Evolutionary conservation across 1,140 invertebrate genomes (phyloP), one percentile per base, ranked within the genome.

Genomic region (Pachypeltis micranthus): DNA sequence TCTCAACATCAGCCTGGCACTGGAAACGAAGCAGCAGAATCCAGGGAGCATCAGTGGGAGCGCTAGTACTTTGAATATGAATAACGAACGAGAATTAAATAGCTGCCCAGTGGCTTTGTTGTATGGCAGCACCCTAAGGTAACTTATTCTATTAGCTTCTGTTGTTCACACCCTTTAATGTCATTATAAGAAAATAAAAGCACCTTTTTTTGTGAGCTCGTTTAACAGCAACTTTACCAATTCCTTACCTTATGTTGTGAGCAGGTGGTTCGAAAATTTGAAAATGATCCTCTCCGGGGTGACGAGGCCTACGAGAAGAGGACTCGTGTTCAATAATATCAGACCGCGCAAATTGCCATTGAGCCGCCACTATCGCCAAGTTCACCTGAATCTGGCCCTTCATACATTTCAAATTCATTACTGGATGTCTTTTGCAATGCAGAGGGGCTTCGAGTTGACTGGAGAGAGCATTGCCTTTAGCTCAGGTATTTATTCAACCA

Each of bases 401-500:
- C 93, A 95, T 71, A 85, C 87, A 65, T 91, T 97, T 69, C 89
- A 93, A 75, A 88, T 98, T 12, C 91, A 87, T 70, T 98, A 99
- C 76, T 98, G 95, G 95, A 95, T 96, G 85, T 98, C 95, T 0
- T 96, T 93, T 71, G 91, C 93, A 0, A 91, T 94, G 81, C 92
- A 96, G 70, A 83, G 91, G 66, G 96, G 96, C 0, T 89, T 95
- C 62, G 90, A 97, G 72, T 79, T 98, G 31, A 83, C 86, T n/a
- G 91, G 92, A 0, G 90, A 88, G 16, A 80, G 88, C 21, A 81
- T 96, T 4, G 85, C 86, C 0, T 89, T 88, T 57, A 88, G 88
- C 67, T 93, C 92, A 44, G 77, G 77, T 78, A 71, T n/a, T n/a
- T n/a, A n/a, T n/a, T n/a, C n/a, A n/a, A n/a, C n/a, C n/a, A n/a